Evolutionary conservation across 2,797 vertebrate species (phyloP).

Genomic region (Eospalax fontanierii): DNA sequence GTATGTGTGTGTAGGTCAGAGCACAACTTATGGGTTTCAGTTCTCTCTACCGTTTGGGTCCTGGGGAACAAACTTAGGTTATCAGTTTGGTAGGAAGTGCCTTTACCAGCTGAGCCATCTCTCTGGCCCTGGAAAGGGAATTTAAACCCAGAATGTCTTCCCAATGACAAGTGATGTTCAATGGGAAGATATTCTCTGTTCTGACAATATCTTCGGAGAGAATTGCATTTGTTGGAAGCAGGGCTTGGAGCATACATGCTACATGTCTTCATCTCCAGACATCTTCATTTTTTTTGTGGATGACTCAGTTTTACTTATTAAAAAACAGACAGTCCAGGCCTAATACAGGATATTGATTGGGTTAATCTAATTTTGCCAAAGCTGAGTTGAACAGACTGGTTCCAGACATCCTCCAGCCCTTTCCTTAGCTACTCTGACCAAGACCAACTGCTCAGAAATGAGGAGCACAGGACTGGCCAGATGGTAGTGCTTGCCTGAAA

Average conservation of each 20-base stretch:
- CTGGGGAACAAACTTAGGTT: too few relatives aligned
- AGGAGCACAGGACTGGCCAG: background rate
- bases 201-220: background rate
- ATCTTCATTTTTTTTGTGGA: background rate
- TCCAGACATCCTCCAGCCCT: slow-evolving; percentile 25
- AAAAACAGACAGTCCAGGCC: slow-evolving; percentile 46
- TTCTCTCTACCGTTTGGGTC: background rate
- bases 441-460: background rate
- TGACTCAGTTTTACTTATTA: slow-evolving; percentile 61
- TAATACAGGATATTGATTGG: slow-evolving; percentile 44
- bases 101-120: background rate
- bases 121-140: background rate
- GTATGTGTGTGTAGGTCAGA: background rate
- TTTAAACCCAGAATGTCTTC: background rate
- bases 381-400: slow-evolving; percentile 33
- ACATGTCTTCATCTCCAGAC: slow-evolving; percentile 47
- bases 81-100: background rate
- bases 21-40: background rate
- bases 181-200: background rate
- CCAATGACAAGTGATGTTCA: background rate
- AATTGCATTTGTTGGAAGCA: slow-evolving; percentile 2
- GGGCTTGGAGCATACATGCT: background rate
- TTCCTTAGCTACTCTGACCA: background rate
- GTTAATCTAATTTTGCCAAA: slow-evolving; percentile 54
- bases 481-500: background rate